phyloP scores from a whole-genome alignment of 1,140 invertebrate species.

The Magallana angulata region DNA sequence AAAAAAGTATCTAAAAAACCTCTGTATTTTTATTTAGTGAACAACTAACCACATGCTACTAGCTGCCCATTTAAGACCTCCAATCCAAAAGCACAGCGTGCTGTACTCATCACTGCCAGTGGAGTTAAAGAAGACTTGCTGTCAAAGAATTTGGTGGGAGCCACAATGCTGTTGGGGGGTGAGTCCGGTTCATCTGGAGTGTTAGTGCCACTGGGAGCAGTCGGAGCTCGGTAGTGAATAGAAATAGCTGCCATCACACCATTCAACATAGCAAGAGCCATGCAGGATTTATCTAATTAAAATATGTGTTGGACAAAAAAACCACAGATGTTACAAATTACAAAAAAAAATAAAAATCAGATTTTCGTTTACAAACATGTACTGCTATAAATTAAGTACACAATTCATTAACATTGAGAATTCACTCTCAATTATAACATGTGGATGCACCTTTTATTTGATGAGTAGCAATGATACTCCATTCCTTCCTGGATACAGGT shows the following conservation, averaged over 20 bases:
- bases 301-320: not conserved
- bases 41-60: constrained; percentile 86
- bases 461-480: constrained; percentile 63
- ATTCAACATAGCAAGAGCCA: constrained; percentile 83
- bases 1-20: no score
- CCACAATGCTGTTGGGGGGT: constrained; percentile 12
- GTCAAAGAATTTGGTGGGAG: constrained; percentile 76
- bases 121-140: constrained; percentile 81
- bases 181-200: constrained; percentile 60
- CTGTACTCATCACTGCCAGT: constrained; percentile 85
- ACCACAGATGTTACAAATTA: not conserved
- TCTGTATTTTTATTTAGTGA: not conserved
- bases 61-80: constrained; percentile 85
- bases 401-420: no score
- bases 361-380: no score
- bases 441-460: constrained; percentile 59
- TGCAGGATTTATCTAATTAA: constrained; percentile 62
- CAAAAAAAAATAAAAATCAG: no score
- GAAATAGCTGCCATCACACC: constrained; percentile 84
- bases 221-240: constrained; percentile 80
- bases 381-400: no score
- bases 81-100: constrained; percentile 88
- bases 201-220: constrained; percentile 61
- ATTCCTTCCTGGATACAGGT: constrained; percentile 58
- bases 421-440: no score